phyloP scores from a whole-genome alignment of 2,113 vertebrate species.

The Engystomops pustulosus region DNA sequence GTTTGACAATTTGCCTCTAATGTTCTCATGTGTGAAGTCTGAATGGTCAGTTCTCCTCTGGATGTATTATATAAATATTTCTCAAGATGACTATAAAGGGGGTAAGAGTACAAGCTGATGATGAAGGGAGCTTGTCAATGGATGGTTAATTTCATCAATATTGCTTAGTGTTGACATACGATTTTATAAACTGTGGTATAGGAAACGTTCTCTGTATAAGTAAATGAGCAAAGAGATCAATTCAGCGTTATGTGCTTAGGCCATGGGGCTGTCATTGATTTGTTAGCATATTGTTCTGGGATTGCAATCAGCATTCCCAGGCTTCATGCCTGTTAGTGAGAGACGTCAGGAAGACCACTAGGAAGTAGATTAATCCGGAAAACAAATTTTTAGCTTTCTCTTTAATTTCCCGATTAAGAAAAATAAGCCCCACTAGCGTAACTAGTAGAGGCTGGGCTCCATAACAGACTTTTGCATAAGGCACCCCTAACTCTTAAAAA shows the following conservation, averaged over 20 bases:
- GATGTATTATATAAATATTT: background rate
- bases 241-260: slow-evolving; percentile 4
- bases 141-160: slow-evolving; percentile 47
- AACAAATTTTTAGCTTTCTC: too few relatives aligned
- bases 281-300: slow-evolving; percentile 21
- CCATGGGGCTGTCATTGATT: slow-evolving; percentile 34
- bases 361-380: slow-evolving; percentile 8
- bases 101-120: background rate
- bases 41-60: background rate
- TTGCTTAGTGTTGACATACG: slow-evolving; percentile 12
- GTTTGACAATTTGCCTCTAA: too few relatives aligned
- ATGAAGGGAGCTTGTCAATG: background rate
- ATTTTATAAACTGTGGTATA: slow-evolving; percentile 9
- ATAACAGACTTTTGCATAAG: too few relatives aligned
- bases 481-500: too few relatives aligned
- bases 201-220: slow-evolving; percentile 30
- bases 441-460: too few relatives aligned
- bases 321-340: slow-evolving; percentile 24
- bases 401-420: background rate
- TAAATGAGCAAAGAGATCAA: slow-evolving; percentile 43
- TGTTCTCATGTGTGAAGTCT: background rate
- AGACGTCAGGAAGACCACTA: background rate
- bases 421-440: background rate
- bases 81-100: background rate
- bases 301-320: slow-evolving; percentile 9